A percentile compares a stretch with the other conserved stretches of the same genome.
These are phyloP conservation scores for Poecilia gillii DNA, from an alignment of 2,797 vertebrate species.

Conservation along the genomic window DNA sequence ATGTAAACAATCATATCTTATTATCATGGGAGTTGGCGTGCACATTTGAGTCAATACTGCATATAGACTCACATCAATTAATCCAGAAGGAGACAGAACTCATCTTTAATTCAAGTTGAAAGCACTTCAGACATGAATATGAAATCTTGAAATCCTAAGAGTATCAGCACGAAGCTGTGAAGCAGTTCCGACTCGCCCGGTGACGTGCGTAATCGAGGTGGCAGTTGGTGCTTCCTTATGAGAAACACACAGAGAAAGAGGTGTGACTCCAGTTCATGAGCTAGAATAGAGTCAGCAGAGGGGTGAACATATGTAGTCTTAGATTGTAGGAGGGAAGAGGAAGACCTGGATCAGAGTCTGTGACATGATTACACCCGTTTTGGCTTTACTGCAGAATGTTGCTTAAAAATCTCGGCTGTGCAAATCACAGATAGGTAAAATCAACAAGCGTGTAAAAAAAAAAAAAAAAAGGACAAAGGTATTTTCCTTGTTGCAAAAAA, in stretches of 20 bases:
- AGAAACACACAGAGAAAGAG: slow-evolving; percentile 4
- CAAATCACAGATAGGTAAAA: neutral
- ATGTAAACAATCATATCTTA: slow-evolving; percentile 2
- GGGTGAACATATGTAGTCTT: neutral
- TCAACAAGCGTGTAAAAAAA: neutral
- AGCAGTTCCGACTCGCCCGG: neutral
- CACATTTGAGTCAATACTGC: neutral
- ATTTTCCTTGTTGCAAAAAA: neutral
- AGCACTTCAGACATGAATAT: slow-evolving; percentile 33
- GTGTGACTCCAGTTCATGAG: slow-evolving; percentile 13
- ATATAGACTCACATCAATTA: slow-evolving; percentile 8
- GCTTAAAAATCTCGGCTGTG: neutral
- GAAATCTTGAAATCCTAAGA: slow-evolving; percentile 23
- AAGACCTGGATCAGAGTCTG: neutral
- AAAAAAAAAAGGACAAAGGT: neutral
- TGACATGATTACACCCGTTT: neutral
- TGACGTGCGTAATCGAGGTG: slow-evolving; percentile 19
- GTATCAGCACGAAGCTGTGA: slow-evolving; percentile 8
- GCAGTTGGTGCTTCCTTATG: slow-evolving; percentile 7
- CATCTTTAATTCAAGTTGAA: slow-evolving; percentile 45
- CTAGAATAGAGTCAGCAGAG: neutral
- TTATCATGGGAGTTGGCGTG: neutral
- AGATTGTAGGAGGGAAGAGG: neutral
- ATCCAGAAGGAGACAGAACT: slow-evolving; percentile 23
- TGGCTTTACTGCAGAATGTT: neutral